Conservation (phyloP, 1,140 invertebrate genomes). For the Lysiphlebus fabarum region DNA sequence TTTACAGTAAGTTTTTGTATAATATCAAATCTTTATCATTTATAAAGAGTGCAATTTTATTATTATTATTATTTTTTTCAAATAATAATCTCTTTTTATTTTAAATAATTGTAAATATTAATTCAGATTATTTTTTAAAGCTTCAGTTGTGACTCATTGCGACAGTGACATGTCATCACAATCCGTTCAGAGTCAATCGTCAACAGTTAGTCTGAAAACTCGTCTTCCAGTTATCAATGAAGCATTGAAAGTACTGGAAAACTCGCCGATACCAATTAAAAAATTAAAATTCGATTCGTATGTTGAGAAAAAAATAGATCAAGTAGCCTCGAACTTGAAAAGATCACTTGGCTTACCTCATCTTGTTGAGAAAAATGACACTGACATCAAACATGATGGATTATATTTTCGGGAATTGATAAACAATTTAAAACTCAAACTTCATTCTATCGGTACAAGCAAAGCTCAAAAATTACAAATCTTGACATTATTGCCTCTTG, state of each 20-base stretch:
- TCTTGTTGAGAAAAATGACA: constrained; percentile 8
- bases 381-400: constrained; percentile 15
- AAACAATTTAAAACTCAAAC: constrained; percentile 19
- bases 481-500: constrained; percentile 19
- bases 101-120: too few relatives aligned
- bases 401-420: too few relatives aligned
- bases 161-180: too few relatives aligned
- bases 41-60: too few relatives aligned
- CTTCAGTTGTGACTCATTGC: too few relatives aligned
- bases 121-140: too few relatives aligned
- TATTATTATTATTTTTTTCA: too few relatives aligned
- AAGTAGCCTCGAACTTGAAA: constrained; percentile 15
- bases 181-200: too few relatives aligned
- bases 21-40: too few relatives aligned
- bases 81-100: too few relatives aligned
- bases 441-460: constrained; percentile 19
- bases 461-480: constrained; percentile 20
- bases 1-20: too few relatives aligned
- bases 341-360: constrained; percentile 18
- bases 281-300: constrained; percentile 10
- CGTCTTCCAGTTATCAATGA: constrained; percentile 23
- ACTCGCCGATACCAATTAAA: constrained; percentile 17
- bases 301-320: constrained; percentile 19
- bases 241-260: constrained; percentile 22
- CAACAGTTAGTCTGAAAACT: constrained; percentile 18